Evolutionary conservation across 2,797 vertebrate genomes (phyloP).

Genomic region (Babyrousa celebensis): DNA sequence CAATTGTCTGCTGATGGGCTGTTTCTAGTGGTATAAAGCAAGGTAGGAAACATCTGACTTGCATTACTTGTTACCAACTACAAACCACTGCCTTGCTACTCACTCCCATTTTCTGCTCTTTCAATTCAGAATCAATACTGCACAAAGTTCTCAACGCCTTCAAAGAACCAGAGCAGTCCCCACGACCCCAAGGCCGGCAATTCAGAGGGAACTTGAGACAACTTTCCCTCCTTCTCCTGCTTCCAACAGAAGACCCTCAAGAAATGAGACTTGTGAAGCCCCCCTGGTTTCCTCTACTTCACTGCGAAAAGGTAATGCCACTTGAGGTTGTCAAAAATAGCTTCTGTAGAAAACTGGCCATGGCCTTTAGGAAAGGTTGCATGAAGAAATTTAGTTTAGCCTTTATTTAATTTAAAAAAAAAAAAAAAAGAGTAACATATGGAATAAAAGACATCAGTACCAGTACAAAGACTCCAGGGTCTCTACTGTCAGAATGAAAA

Average conservation of each 20-base stretch:
- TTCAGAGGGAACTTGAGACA: conserved; percentile 5
- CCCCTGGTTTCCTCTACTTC: conserved; percentile 82
- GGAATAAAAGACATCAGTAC: conserved; percentile 74
- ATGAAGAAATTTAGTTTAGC: conserved; percentile 91
- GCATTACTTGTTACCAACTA: conserved; percentile 88
- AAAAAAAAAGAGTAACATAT: conserved; percentile 78
- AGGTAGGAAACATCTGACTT: conserved; percentile 87
- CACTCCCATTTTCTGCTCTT: conserved; percentile 85
- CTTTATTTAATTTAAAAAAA: conserved; percentile 89
- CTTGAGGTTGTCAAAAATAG: conserved; percentile 93
- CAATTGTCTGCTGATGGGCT: conserved; percentile 88
- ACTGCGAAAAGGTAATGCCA: conserved; percentile 90
- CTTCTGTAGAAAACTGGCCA: conserved; percentile 92
- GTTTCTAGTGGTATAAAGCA: conserved; percentile 87
- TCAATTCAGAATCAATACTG: conserved; percentile 85
- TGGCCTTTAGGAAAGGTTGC: conserved; percentile 92
- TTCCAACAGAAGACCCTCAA: conserved; percentile 84
- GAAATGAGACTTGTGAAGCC: conserved; percentile 85
- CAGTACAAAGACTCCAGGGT: conserved; percentile 86
- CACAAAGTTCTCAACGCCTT: conserved; percentile 88
- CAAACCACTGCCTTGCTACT: conserved; percentile 85
- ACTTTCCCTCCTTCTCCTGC: conserved; percentile 64
- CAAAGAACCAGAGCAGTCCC: conserved; percentile 88
- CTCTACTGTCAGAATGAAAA: conserved; percentile 86
- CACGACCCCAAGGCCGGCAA: neutral